Percentiles rank a stretch among this genome's conserved stretches.
Conservation (phyloP, 2,888 invertebrate genomes). For the Ptychoptera contaminata region DNA sequence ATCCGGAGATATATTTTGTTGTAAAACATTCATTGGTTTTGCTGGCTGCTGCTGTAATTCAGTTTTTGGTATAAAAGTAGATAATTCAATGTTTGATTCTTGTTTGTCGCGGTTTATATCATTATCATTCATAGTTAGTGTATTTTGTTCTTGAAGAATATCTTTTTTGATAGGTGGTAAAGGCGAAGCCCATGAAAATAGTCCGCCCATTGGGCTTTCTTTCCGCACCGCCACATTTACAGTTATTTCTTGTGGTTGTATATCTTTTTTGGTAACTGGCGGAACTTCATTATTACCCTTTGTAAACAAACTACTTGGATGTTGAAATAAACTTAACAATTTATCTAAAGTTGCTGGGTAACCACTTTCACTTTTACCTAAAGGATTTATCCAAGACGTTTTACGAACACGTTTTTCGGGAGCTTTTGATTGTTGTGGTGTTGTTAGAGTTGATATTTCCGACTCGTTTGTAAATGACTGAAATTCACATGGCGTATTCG, state of each 20-base stretch:
- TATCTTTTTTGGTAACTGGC: neutral
- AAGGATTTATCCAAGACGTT: conserved; percentile 30
- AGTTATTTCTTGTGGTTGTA: neutral
- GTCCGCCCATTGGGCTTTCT: conserved; percentile 6
- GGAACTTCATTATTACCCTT: no score
- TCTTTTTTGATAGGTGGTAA: no score
- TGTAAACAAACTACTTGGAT: no score
- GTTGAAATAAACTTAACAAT: conserved; percentile 42
- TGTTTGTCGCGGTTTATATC: no score
- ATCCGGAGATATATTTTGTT: conserved; percentile 1
- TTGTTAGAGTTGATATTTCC: neutral
- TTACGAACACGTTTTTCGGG: conserved; percentile 34
- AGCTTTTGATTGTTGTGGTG: conserved; percentile 7
- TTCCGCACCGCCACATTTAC: conserved; percentile 1
- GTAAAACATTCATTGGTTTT: neutral
- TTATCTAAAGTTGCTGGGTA: conserved; percentile 45
- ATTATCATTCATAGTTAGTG: no score
- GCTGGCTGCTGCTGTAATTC: neutral
- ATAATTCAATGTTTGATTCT: neutral
- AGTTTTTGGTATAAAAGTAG: neutral
- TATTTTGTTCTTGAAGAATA: no score
- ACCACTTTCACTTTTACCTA: conserved; percentile 1
- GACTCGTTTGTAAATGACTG: no score
- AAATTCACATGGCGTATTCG: conserved; percentile 18
- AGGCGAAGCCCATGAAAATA: conserved; percentile 5